Evolutionary conservation across 2,888 invertebrate species (phyloP), one percentile per base, ranked within the genome.

Genomic region (Eugnorisma glareosa): DNA sequence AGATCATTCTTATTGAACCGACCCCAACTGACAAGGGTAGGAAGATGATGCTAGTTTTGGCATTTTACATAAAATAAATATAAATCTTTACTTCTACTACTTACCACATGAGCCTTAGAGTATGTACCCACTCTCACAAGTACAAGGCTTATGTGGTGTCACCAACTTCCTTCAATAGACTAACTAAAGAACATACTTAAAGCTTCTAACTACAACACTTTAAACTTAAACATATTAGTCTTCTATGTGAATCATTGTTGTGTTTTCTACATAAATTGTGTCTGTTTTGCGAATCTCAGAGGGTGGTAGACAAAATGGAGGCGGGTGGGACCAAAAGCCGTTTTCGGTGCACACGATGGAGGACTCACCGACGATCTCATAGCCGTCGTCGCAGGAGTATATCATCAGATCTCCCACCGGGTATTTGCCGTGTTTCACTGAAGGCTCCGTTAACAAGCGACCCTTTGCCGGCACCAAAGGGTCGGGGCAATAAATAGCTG

Each of bases 281-380:
- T 96, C 96, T 0, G 94, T 81, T 80, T 94, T 94, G 13, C 91
- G 89, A 21, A 94, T 90, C 57, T 94, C 93, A 0, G 94, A 93
- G 0, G 94, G 95, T 0, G 92, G 93, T 3, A 96, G 89, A 97
- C 99, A 99, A 92, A 98, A 98, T 68, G 99, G 99, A 21, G 98
- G 98, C 37, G 98, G 98, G 93, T 98, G 98, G 3, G 98, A 98
- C 99, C 99, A 99, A 91, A 98, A 98, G 67, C 98, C 99, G 81
- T 98, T 98, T 93, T 99, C 99, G 11, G 98, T 98, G 95, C 99
- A 99, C 67, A 98, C 98, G 87, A 98, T 98, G 82, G 98, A 98
- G 0, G 98, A 97, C 92, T 98, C 98, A 8, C 99, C 99, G 45
- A 97, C 91, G 13, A 95, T 91, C 43, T 93, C 91, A 77, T 89